phyloP scores from a whole-genome alignment of 1,140 invertebrate species.

The Papilio machaon region DNA sequence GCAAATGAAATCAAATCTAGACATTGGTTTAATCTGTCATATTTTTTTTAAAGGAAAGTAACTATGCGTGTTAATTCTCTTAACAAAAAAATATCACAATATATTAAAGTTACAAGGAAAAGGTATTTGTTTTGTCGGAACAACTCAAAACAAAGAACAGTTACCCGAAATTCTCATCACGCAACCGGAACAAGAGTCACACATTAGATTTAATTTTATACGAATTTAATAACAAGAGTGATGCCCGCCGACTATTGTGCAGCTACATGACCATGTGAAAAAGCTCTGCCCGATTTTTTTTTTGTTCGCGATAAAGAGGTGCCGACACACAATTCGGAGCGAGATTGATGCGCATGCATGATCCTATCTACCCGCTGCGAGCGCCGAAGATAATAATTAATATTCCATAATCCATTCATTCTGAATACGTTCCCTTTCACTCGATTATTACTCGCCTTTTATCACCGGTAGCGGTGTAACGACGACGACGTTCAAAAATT shows the following conservation, averaged over 20 bases:
- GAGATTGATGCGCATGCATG: conserved; percentile 75
- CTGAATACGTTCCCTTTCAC: conserved; percentile 67
- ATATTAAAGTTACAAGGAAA: conserved; percentile 42
- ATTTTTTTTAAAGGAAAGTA: not conserved
- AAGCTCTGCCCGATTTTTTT: conserved; percentile 70
- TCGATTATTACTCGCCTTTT: conserved; percentile 49
- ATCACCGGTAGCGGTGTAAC: conserved; percentile 69
- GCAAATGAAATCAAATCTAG: not conserved
- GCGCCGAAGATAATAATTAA: conserved; percentile 68
- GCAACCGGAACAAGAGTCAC: conserved; percentile 78
- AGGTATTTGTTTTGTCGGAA: conserved; percentile 57
- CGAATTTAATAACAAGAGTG: conserved; percentile 81
- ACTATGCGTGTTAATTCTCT: not conserved
- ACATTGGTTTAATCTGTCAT: not conserved
- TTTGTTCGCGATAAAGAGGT: conserved; percentile 77
- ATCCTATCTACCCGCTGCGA: conserved; percentile 71
- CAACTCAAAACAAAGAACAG: conserved; percentile 64
- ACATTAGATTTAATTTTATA: conserved; percentile 82
- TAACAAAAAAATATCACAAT: conserved; percentile 11
- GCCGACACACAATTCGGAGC: conserved; percentile 73
- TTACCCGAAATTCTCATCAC: conserved; percentile 73
- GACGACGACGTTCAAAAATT: conserved; percentile 68
- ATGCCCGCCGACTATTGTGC: conserved; percentile 70
- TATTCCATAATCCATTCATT: conserved; percentile 78
- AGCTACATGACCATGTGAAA: conserved; percentile 71